Percentiles rank a stretch among this genome's conserved stretches.
phyloP scores from a whole-genome alignment of 2,113 vertebrate species.

The Pachycephala philippinensis region DNA sequence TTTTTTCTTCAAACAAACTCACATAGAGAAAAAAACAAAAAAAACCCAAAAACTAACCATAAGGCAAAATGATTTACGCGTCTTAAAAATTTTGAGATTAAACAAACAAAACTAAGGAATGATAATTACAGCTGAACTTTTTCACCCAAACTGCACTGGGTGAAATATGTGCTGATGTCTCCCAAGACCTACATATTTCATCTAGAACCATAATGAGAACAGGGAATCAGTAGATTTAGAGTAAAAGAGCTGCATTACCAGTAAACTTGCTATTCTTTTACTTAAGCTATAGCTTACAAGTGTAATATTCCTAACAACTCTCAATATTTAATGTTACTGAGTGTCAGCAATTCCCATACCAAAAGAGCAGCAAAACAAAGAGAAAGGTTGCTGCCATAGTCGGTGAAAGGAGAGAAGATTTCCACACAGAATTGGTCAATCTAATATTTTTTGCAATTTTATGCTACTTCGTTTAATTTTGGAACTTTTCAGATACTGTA shows the following conservation, averaged over 20 bases:
- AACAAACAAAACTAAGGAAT: constrained; percentile 17
- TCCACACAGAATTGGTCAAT: neutral
- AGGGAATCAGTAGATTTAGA: neutral
- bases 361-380: neutral
- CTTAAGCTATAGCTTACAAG: neutral
- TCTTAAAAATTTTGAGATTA: constrained; percentile 54
- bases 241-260: neutral
- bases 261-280: neutral
- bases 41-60: no score
- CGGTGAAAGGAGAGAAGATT: neutral
- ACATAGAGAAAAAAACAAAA: neutral
- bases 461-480: neutral
- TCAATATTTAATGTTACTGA: neutral
- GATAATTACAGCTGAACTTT: neutral
- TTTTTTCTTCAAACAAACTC: constrained; percentile 20
- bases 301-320: neutral
- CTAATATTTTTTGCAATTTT: neutral
- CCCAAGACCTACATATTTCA: neutral
- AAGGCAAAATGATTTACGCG: neutral
- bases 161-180: neutral
- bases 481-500: neutral
- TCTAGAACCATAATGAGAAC: neutral
- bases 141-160: neutral
- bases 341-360: neutral
- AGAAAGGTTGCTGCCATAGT: neutral